Evolutionary conservation across 2,797 vertebrate species (phyloP).

Genomic region (Sciurus carolinensis): DNA sequence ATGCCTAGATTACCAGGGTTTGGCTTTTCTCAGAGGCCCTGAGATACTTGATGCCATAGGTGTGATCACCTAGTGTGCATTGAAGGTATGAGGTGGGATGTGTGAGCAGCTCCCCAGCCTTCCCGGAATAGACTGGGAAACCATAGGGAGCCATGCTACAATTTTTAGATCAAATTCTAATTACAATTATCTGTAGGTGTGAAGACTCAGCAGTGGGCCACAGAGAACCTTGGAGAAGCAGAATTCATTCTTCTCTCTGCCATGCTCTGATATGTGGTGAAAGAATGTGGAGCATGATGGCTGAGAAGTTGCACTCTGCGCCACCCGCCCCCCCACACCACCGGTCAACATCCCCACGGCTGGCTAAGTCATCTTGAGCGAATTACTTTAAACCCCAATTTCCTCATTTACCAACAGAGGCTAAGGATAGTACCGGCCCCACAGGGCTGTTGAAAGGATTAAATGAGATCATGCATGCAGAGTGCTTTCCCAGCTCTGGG

Average conservation of each 20-base stretch:
- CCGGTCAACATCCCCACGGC: background rate
- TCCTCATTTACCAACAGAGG: background rate
- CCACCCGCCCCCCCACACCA: rapidly evolving
- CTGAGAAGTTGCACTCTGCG: background rate
- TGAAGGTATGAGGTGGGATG: background rate
- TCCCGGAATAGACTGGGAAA: background rate
- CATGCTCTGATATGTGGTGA: background rate
- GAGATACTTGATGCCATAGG: background rate
- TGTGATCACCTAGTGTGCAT: background rate
- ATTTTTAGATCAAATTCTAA: conserved; percentile 29
- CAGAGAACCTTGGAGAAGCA: background rate
- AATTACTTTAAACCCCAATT: conserved; percentile 28
- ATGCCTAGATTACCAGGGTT: background rate
- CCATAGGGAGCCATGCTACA: background rate
- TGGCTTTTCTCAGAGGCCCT: background rate
- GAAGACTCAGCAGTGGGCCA: background rate
- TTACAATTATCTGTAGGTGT: conserved; percentile 25
- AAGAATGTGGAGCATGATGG: background rate
- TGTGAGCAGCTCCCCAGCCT: background rate
- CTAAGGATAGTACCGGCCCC: conserved; percentile 3
- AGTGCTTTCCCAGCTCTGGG: background rate
- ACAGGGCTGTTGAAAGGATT: background rate
- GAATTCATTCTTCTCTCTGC: conserved; percentile 17
- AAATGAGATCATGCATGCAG: background rate
- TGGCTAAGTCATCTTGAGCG: background rate